A percentile compares a stretch with the other conserved stretches of the same genome.
Conservation (phyloP, 2,797 vertebrate species). For the Prunella strophiata region DNA sequence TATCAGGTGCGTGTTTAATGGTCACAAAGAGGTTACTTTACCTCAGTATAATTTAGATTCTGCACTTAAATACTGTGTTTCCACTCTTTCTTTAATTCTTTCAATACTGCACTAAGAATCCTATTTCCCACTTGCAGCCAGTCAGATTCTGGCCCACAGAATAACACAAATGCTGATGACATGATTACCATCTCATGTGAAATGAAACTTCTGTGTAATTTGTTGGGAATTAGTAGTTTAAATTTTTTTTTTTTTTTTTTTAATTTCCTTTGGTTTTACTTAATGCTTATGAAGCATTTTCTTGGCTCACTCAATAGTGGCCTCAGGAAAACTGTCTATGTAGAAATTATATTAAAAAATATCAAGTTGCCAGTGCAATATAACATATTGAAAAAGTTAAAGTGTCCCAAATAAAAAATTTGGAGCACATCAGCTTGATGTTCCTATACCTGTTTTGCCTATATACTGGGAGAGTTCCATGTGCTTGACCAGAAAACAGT, state of each 20-base stretch:
- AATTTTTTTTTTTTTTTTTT: neutral
- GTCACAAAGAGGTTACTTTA: conserved; percentile 9
- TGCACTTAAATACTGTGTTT: neutral
- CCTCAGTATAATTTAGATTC: neutral
- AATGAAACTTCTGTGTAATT: neutral
- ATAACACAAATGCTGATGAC: neutral
- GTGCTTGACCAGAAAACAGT: neutral
- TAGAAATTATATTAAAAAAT: neutral
- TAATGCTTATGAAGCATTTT: neutral
- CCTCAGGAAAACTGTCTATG: neutral
- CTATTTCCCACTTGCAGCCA: neutral
- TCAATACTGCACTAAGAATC: neutral
- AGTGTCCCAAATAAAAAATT: neutral
- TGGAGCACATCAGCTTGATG: neutral
- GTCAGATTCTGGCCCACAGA: neutral
- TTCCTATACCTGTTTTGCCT: neutral
- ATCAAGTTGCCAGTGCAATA: neutral
- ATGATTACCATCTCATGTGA: neutral
- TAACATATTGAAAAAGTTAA: neutral
- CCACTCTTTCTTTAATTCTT: neutral
- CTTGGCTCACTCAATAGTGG: neutral
- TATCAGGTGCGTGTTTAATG: neutral
- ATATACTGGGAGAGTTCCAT: neutral
- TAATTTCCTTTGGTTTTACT: neutral
- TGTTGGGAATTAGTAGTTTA: neutral